Evolutionary conservation across 2,797 vertebrate genomes (phyloP).

Genomic region (Sebastes vulpes): DNA sequence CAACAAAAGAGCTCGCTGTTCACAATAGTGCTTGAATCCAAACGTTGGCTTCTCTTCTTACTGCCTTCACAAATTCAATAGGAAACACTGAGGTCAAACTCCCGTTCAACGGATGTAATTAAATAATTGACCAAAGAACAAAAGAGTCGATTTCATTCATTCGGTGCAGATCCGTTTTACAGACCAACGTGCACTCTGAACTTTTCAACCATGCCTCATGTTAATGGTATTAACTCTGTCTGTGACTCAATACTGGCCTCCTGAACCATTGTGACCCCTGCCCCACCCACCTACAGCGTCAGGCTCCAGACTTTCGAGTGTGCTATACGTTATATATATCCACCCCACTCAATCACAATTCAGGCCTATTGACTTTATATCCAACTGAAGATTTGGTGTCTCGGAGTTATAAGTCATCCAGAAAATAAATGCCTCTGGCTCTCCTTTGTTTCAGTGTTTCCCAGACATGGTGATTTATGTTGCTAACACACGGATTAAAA

Average conservation of each 20-base stretch:
- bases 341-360: conserved; percentile 59
- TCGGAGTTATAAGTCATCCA: conserved; percentile 44
- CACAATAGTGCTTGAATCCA: not conserved
- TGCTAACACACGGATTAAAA: conserved; percentile 65
- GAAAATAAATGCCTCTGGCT: conserved; percentile 36
- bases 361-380: conserved; percentile 52
- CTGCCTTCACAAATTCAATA: conserved; percentile 63
- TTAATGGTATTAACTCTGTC: conserved; percentile 77
- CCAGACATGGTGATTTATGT: conserved; percentile 67
- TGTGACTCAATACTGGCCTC: conserved; percentile 57
- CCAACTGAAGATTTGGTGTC: conserved; percentile 33
- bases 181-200: conserved; percentile 65
- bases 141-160: conserved; percentile 72
- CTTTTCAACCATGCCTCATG: conserved; percentile 47
- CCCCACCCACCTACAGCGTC: conserved; percentile 32
- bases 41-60: conserved; percentile 13
- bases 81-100: conserved; percentile 72
- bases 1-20: conserved; percentile 22
- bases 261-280: conserved; percentile 69
- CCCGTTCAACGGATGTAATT: conserved; percentile 68
- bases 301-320: not conserved
- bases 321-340: not conserved
- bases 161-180: conserved; percentile 52
- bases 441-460: conserved; percentile 53
- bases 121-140: conserved; percentile 76